Evolutionary conservation across 2,113 vertebrate species (phyloP), one percentile per base, ranked within the genome.

Genomic region (Mormyrus iriodes): DNA sequence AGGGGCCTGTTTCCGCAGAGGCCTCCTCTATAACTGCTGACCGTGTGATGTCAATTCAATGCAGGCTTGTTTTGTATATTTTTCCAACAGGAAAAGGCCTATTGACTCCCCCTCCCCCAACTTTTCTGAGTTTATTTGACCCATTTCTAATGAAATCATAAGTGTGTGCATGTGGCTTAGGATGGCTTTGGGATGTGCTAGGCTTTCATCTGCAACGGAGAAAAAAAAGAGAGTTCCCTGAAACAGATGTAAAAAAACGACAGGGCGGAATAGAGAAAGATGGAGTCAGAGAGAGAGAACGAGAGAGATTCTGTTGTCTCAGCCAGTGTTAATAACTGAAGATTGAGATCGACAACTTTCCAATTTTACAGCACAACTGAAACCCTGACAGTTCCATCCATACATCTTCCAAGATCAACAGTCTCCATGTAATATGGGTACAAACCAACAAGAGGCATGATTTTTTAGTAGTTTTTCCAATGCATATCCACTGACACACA

Each of bases 91-190:
- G 61, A 86, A 88, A 90, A 55, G 24, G 55, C 13, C 83, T 27
- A 19, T 65, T 79, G 44, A 35, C 17, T 1, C 4, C 13, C 4
- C 12, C 24, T 31, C 88, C 39, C 24, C 31, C 52, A n/a, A 86
- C 19, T 31, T 73, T 49, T 42, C 17, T 44, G 39, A 91, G 39
- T 88, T 88, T 49, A 83, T 86, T 89, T 88, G 86, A 73, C 88
- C 83, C 86, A 91, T 39, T 90, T 91, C 88, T 91, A 53, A 88
- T 31, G 42, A 61, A 88, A 53, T n/a, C 27, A 79, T 65, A 39
- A 65, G 85, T n/a, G 89, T 35, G 83, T 35, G 83, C 31, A 1
- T n/a, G 87, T 42, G 52, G 3, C 17, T 19, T 39, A 21, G 15
- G 51, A 4, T 13, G 15, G 12, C 10, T 7, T n/a, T 52, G 48